Evolutionary conservation across 2,888 invertebrate species (phyloP).

Genomic region (Conomelus anceps): DNA sequence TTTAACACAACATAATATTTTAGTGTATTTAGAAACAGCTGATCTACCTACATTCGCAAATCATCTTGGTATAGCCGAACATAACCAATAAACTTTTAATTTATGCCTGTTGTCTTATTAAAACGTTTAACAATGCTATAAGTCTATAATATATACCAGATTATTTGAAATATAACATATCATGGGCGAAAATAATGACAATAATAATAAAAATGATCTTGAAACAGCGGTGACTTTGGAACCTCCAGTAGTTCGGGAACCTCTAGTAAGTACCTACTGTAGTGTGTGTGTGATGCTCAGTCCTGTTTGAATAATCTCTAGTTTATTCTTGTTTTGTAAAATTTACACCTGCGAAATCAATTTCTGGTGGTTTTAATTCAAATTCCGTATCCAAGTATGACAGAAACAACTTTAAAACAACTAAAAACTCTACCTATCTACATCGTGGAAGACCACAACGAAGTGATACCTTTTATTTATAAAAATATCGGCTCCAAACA

Average conservation of each 20-base stretch:
- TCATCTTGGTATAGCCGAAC: too few relatives aligned
- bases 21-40: too few relatives aligned
- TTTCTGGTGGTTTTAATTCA: background rate
- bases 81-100: background rate
- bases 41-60: too few relatives aligned
- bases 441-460: conserved; percentile 73
- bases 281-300: background rate
- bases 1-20: too few relatives aligned
- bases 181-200: background rate
- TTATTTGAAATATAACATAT: too few relatives aligned
- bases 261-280: background rate
- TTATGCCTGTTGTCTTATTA: background rate
- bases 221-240: background rate
- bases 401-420: conserved; percentile 9
- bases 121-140: background rate
- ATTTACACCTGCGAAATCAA: background rate
- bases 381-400: background rate
- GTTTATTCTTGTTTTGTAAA: background rate
- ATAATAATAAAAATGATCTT: background rate
- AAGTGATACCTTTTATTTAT: conserved; percentile 69
- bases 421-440: conserved; percentile 62
- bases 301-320: background rate
- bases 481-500: conserved; percentile 72
- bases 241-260: background rate
- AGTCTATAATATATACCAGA: too few relatives aligned